These are phyloP conservation scores for Leucania comma DNA, from an alignment of 2,888 invertebrate species.

Conservation along the genomic window DNA sequence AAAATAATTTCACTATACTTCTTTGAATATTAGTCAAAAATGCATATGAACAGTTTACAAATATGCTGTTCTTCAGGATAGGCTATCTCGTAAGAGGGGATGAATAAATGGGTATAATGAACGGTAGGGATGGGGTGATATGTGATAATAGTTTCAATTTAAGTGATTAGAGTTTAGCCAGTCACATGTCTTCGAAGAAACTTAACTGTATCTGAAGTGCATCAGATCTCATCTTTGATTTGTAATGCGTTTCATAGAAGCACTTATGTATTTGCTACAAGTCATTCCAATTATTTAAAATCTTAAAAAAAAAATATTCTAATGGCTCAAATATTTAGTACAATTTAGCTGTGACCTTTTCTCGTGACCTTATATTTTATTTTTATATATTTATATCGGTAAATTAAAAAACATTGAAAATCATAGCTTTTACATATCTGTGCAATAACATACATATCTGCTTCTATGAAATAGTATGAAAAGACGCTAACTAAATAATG, in stretches of 20 bases:
- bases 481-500: conserved; percentile 67
- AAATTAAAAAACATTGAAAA: conserved; percentile 29
- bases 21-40: conserved; percentile 58
- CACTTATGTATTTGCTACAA: conserved; percentile 75
- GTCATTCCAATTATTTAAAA: conserved; percentile 7
- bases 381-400: conserved; percentile 29
- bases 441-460: conserved; percentile 83
- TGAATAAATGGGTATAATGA: conserved; percentile 65
- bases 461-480: conserved; percentile 83
- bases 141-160: conserved; percentile 87
- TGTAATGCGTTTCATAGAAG: conserved; percentile 82
- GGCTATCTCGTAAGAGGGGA: conserved; percentile 60
- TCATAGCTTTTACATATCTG: conserved; percentile 77
- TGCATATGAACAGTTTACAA: conserved; percentile 44
- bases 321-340: conserved; percentile 34
- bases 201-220: conserved; percentile 66
- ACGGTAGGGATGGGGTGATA: conserved; percentile 78
- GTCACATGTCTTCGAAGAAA: conserved; percentile 66
- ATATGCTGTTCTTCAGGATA: conserved; percentile 46
- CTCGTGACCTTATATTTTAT: conserved; percentile 3
- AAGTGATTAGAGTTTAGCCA: conserved; percentile 75
- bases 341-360: conserved; percentile 8
- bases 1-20: conserved; percentile 38
- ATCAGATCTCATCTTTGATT: conserved; percentile 75
- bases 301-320: conserved; percentile 5